These are phyloP conservation scores for Oryzias celebensis DNA, from an alignment of 2,113 vertebrate genomes.

Conservation along the genomic window DNA sequence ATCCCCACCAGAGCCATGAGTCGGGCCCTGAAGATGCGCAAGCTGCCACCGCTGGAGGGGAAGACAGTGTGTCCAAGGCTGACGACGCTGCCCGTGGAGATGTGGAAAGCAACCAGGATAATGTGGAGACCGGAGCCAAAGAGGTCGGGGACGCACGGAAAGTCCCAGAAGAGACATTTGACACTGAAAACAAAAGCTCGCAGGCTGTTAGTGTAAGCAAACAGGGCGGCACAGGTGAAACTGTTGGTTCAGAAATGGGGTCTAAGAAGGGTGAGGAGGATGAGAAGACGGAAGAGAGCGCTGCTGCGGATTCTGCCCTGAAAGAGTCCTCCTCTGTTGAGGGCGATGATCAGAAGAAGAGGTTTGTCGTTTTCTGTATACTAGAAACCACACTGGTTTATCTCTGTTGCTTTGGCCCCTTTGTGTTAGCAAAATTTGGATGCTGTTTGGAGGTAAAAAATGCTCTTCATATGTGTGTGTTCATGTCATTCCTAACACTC, in stretches of 20 bases:
- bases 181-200: slow-evolving; percentile 82
- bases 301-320: slow-evolving; percentile 82
- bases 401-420: slow-evolving; percentile 91
- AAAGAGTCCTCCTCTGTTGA: slow-evolving; percentile 97
- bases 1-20: slow-evolving; percentile 79
- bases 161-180: slow-evolving; percentile 82
- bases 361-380: slow-evolving; percentile 99
- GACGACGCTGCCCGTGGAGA: slow-evolving; percentile 78
- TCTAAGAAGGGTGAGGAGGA: slow-evolving; percentile 88
- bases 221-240: slow-evolving; percentile 78
- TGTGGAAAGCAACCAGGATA: slow-evolving; percentile 31
- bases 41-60: slow-evolving; percentile 83
- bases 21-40: slow-evolving; percentile 85
- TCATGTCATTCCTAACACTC: slow-evolving; percentile 50
- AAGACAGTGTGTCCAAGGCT: slow-evolving; percentile 83
- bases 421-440: slow-evolving; percentile 79
- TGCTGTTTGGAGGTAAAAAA: slow-evolving; percentile 76
- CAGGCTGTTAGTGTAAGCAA: slow-evolving; percentile 84
- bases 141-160: slow-evolving; percentile 78
- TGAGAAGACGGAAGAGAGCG: slow-evolving; percentile 87
- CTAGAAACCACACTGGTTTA: slow-evolving; percentile 91
- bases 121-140: slow-evolving; percentile 79
- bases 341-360: slow-evolving; percentile 98
- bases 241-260: slow-evolving; percentile 82
- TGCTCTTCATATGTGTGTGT: slow-evolving; percentile 64